Percentiles rank a stretch among this genome's conserved stretches.
Conservation (phyloP, 1,140 invertebrate species). For the Diuraphis noxia region DNA sequence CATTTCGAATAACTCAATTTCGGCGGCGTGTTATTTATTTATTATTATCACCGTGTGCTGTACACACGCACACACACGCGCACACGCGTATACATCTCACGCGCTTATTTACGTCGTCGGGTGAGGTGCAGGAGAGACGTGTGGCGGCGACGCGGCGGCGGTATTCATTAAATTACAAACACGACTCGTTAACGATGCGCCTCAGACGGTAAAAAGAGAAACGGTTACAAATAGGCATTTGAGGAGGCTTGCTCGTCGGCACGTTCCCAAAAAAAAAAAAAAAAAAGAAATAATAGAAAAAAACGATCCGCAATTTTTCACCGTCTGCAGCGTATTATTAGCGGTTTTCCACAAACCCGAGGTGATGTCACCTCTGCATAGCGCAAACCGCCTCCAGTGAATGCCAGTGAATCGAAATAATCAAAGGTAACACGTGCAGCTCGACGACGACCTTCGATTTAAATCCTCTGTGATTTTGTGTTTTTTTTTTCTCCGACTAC, state of each 20-base stretch:
- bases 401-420: not conserved
- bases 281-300: not conserved
- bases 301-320: not conserved
- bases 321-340: not conserved
- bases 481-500: too few species aligned
- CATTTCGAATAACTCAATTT: not conserved
- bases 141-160: not conserved
- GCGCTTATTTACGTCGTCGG: not conserved
- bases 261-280: constrained; percentile 38
- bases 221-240: constrained; percentile 39
- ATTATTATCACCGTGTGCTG: not conserved
- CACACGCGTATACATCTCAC: too few species aligned
- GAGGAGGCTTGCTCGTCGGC: not conserved
- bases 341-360: not conserved
- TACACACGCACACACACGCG: not conserved
- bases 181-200: constrained; percentile 34
- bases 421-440: not conserved
- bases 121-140: not conserved
- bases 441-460: not conserved
- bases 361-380: not conserved
- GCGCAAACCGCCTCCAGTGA: not conserved
- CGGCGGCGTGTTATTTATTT: not conserved
- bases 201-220: constrained; percentile 36
- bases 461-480: not conserved
- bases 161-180: constrained; percentile 37